Percentiles rank a stretch among this genome's conserved stretches.
Conservation (phyloP, 1,140 invertebrate species). For the Lepidotrigona ventralis region DNA sequence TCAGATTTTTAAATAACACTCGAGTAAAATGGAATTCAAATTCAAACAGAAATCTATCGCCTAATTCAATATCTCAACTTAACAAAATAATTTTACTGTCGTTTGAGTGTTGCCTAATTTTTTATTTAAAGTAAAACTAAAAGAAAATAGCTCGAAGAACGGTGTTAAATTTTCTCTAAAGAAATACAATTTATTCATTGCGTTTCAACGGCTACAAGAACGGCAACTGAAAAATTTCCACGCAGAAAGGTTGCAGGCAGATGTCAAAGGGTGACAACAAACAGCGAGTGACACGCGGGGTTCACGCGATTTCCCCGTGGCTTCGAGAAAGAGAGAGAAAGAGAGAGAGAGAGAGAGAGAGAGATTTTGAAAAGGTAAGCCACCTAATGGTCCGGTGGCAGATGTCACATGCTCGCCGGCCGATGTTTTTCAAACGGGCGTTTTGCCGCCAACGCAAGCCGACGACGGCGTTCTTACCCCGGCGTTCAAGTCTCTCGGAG, state of each 20-base stretch:
- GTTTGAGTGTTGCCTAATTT: too few species aligned
- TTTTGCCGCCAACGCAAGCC: constrained; percentile 72
- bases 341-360: too few species aligned
- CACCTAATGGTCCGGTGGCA: constrained; percentile 62
- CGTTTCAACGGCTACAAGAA: too few species aligned
- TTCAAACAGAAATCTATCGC: too few species aligned
- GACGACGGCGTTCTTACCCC: constrained; percentile 73
- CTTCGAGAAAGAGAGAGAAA: constrained; percentile 10
- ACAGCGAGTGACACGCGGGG: neutral
- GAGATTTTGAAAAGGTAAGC: constrained; percentile 55
- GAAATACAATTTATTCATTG: too few species aligned
- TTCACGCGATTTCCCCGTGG: constrained; percentile 21
- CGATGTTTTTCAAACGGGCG: constrained; percentile 77
- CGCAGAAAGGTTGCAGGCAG: neutral
- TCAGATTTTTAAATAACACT: too few species aligned
- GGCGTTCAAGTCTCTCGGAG: constrained; percentile 77
- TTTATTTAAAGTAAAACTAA: too few species aligned
- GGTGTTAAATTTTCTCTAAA: too few species aligned
- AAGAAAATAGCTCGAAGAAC: too few species aligned
- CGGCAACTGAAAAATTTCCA: neutral
- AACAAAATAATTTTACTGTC: too few species aligned
- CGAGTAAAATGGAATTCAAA: too few species aligned
- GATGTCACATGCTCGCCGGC: constrained; percentile 71
- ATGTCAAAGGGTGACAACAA: constrained; percentile 5
- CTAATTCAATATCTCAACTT: too few species aligned